phyloP scores from a whole-genome alignment of 2,797 vertebrate genomes.

The Triplophysa yarkandensis region DNA sequence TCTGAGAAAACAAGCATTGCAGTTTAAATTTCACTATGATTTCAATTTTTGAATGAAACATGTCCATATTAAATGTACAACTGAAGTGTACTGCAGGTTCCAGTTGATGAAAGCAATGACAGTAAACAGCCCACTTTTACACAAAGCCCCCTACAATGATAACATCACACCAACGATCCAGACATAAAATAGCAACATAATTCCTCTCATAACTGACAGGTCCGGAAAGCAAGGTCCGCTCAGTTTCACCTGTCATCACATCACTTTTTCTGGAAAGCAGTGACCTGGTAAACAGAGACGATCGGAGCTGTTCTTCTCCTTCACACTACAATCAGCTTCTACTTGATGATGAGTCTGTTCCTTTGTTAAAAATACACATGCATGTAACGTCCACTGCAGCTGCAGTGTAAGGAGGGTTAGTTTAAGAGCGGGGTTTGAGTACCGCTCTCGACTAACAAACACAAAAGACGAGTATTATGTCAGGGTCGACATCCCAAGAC shows the following conservation, averaged over 20 bases:
- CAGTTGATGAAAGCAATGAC: not conserved
- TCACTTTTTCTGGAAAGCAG: conserved; percentile 40
- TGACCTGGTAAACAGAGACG: conserved; percentile 52
- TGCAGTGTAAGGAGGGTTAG: not conserved
- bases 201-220: conserved; percentile 34
- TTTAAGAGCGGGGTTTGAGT: conserved; percentile 38
- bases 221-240: conserved; percentile 29
- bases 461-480: conserved; percentile 47
- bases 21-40: no score
- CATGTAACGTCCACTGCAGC: conserved; percentile 17
- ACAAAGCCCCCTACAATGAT: conserved; percentile 18
- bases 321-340: conserved; percentile 32
- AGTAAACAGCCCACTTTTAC: not conserved
- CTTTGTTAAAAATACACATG: conserved; percentile 40
- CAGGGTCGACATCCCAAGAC: conserved; percentile 50
- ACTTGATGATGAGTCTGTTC: conserved; percentile 1
- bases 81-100: not conserved
- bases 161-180: conserved; percentile 8
- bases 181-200: conserved; percentile 28
- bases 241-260: conserved; percentile 42
- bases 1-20: no score
- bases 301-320: conserved; percentile 23
- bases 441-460: conserved; percentile 44
- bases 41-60: not conserved
- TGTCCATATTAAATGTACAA: not conserved